Evolutionary conservation across 1,140 invertebrate species (phyloP).

Genomic region (Microplitis mediator): DNA sequence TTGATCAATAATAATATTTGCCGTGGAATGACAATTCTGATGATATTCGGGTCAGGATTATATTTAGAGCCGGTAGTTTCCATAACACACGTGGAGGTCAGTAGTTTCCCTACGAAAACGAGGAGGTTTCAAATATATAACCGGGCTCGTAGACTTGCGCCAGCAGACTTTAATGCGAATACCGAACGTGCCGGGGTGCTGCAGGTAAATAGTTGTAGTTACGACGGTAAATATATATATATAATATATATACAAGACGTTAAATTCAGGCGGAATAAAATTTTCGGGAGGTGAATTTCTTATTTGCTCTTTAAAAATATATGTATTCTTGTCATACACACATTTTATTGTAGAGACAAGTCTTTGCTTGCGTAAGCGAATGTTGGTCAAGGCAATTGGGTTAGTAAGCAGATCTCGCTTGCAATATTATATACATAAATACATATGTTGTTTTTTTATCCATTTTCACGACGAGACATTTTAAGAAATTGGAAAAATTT

Average conservation of each 20-base stretch:
- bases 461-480: not conserved
- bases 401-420: conserved; percentile 39
- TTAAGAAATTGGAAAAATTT: too few species aligned
- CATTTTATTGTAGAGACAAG: not conserved
- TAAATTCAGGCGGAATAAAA: too few species aligned
- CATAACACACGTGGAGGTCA: conserved; percentile 3
- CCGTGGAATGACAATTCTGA: conserved; percentile 20
- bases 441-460: not conserved
- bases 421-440: conserved; percentile 2
- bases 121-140: too few species aligned
- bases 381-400: conserved; percentile 58
- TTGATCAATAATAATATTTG: conserved; percentile 31
- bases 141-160: too few species aligned
- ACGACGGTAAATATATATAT: too few species aligned
- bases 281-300: too few species aligned
- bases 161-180: too few species aligned
- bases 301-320: too few species aligned
- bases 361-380: conserved; percentile 34
- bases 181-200: too few species aligned
- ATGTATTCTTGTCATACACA: too few species aligned
- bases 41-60: conserved; percentile 21
- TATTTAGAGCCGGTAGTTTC: conserved; percentile 17
- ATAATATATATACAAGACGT: too few species aligned
- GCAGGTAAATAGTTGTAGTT: too few species aligned
- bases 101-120: not conserved